These are phyloP conservation scores for Crepidodera aurea DNA, from an alignment of 2,888 invertebrate genomes.

Conservation along the genomic window DNA sequence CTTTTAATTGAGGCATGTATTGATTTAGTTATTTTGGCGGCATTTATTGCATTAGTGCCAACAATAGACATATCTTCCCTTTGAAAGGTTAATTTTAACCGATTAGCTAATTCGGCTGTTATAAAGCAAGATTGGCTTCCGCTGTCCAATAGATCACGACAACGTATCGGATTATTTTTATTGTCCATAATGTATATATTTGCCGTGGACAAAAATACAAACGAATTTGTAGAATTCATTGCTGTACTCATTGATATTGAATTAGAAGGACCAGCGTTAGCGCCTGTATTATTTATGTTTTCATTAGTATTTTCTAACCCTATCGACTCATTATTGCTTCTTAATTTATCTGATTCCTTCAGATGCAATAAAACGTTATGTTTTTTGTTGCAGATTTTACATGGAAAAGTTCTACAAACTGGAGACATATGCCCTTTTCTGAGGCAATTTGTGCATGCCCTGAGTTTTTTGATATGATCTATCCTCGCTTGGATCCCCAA, in stretches of 20 bases:
- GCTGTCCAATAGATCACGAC: constrained; percentile 9
- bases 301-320: too few relatives aligned
- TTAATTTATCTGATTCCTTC: background rate
- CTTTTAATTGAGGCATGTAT: constrained; percentile 2
- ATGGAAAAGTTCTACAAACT: background rate
- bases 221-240: too few relatives aligned
- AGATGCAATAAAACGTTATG: background rate
- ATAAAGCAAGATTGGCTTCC: constrained; percentile 13
- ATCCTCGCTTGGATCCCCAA: background rate
- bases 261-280: too few relatives aligned
- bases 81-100: background rate
- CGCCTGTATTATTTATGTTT: too few relatives aligned
- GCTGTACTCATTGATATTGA: too few relatives aligned
- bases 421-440: background rate
- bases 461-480: background rate
- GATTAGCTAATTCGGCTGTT: background rate
- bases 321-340: too few relatives aligned
- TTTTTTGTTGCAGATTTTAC: background rate
- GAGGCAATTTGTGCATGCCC: constrained; percentile 7
- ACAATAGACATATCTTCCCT: constrained; percentile 7
- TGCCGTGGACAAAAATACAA: constrained; percentile 9
- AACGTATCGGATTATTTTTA: background rate
- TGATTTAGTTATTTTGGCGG: constrained; percentile 6
- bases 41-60: background rate
- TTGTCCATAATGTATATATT: background rate